These are phyloP conservation scores for Acheta domesticus DNA, from an alignment of 2,888 invertebrate genomes.

Conservation along the genomic window DNA sequence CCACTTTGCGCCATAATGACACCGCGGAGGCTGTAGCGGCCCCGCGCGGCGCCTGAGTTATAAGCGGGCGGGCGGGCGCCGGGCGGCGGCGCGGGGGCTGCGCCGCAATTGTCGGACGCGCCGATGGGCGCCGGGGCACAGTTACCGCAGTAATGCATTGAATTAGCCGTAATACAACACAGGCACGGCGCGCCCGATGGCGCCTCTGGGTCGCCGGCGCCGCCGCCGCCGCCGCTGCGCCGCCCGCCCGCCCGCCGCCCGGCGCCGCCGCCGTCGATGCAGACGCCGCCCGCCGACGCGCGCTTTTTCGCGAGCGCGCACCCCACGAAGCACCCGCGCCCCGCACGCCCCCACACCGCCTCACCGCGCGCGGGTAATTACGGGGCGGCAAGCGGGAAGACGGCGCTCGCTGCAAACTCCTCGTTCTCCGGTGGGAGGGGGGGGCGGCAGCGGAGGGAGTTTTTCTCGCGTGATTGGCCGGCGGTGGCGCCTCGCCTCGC, in stretches of 20 bases:
- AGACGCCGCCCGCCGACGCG: conserved; percentile 18
- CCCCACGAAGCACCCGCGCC: neutral
- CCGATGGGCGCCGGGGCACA: conserved; percentile 50
- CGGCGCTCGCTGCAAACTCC: conserved; percentile 20
- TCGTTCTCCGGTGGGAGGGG: neutral
- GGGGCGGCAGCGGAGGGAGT: neutral
- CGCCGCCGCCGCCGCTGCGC: conserved; percentile 18
- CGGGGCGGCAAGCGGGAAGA: conserved; percentile 3
- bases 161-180: conserved; percentile 56
- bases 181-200: conserved; percentile 2
- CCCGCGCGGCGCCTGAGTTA: conserved; percentile 24
- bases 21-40: conserved; percentile 18
- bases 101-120: conserved; percentile 28
- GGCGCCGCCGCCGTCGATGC: neutral
- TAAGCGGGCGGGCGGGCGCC: conserved; percentile 24
- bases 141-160: conserved; percentile 56
- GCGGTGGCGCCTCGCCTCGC: conserved; percentile 26
- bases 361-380: neutral
- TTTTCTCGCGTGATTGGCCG: conserved; percentile 32
- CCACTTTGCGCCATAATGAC: conserved; percentile 18
- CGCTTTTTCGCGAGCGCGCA: conserved; percentile 19
- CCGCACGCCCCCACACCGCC: neutral
- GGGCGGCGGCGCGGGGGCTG: conserved; percentile 18
- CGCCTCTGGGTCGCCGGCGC: neutral
- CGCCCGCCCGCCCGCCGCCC: neutral